These are phyloP conservation scores for Blastobasis adustella DNA, from an alignment of 2,888 invertebrate genomes.

Conservation along the genomic window DNA sequence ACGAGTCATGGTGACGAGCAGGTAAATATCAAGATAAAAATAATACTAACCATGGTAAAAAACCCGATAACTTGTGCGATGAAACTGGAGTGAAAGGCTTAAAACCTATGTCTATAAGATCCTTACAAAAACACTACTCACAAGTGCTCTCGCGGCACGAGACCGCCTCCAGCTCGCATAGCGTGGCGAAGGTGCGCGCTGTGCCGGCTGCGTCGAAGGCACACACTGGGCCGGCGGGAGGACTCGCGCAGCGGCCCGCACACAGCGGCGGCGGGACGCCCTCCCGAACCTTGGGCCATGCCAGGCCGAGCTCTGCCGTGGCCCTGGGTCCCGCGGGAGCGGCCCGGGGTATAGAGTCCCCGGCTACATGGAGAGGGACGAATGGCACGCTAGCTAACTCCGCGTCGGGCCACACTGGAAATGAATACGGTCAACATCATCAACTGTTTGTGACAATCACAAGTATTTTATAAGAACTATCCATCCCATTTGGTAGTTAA, in stretches of 20 bases:
- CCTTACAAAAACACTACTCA: constrained; percentile 54
- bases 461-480: too few species aligned
- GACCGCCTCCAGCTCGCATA: constrained; percentile 72
- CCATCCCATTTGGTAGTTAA: too few species aligned
- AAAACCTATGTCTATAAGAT: too few species aligned
- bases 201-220: constrained; percentile 74
- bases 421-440: neutral
- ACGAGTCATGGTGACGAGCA: too few species aligned
- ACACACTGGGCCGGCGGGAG: constrained; percentile 72
- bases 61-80: too few species aligned
- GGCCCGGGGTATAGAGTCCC: constrained; percentile 33
- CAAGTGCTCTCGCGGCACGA: constrained; percentile 75
- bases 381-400: constrained; percentile 49
- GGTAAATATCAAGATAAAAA: too few species aligned
- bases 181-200: constrained; percentile 72
- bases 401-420: constrained; percentile 47
- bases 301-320: constrained; percentile 29
- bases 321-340: constrained; percentile 22
- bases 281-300: constrained; percentile 45
- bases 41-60: too few species aligned
- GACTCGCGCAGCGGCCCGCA: constrained; percentile 49
- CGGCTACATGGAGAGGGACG: constrained; percentile 40
- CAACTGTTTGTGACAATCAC: too few species aligned
- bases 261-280: constrained; percentile 62
- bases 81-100: too few species aligned